Base-by-base conservation (phyloP, 1,140 invertebrate genomes). In the Galleria mellonella region DNA sequence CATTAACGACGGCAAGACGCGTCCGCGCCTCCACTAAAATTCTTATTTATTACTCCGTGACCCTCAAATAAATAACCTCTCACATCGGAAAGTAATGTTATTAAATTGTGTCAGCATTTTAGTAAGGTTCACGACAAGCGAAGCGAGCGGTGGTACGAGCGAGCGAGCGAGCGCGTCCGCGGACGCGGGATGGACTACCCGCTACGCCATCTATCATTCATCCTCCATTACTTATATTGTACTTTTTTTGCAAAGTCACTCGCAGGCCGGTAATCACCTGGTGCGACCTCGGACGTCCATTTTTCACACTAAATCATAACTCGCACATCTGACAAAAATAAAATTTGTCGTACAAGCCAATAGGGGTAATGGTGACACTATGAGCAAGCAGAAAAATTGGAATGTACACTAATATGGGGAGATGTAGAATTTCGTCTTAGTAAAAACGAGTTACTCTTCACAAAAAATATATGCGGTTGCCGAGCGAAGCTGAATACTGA, bases 221-320 rank as follows among this genome's bases (percentile, higher is more conserved):
- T 85, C 78, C 78, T 82, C 82, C 78, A 85, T 85, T 85, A 85
- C 78, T 82, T 83, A 83, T 83, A 83, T 85, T 85, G 78, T 85
- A 79, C 73, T 83, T 83, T 84, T 79, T 85, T 83, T 67, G 82
- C 82, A 68, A 85, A 85, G 78, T 85, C 82, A 85, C 75, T 79
- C 69, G 65, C 76, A 70, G 77, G 70, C 82, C 78, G 78, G 82
- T 85, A 85, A 85, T 85, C 82, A 85, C 82, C 82, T 85, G 82
- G 82, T 76, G 76, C 70, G 71, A 71, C 77, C 70, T 59, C 73
- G 75, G 68, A 56, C 74, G 60, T 67, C 66, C 82, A 83, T 85
- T 85, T 85, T 85, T 83, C 77, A 85, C 82, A 74, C 78, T 76
- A 83, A 85, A 83, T 85, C 75, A 83, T 82, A 83, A 77, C 78